Evolutionary conservation across 2,797 vertebrate genomes (phyloP), one percentile per base, ranked within the genome.

Genomic region (Acanthurus tractus): DNA sequence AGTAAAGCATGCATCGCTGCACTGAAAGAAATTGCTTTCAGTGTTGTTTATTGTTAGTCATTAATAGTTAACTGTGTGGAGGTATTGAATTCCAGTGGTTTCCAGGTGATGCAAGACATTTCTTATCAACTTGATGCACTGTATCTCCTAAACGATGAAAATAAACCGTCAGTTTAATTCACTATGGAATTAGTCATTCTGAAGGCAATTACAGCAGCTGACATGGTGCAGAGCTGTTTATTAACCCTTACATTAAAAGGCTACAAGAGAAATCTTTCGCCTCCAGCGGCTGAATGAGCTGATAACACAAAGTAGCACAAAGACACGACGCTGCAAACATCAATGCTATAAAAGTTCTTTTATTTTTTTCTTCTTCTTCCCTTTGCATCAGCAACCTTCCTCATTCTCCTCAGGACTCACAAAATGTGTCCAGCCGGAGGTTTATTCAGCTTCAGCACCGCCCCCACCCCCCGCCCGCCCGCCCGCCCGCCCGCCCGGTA

Each of bases 171-270:
- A 80, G 20, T 90, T 89, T 88, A 81, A 88, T 72, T 86, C 84
- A 88, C 89, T 88, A 38, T 79, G 56, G 74, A 88, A 89, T 89
- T 74, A 87, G 81, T 86, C 72, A 78, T 86, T 72, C 82, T 84
- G 77, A 76, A 78, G 75, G 83, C 87, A 84, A 88, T 90, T 90
- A 89, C 70, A 69, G 76, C 50, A 68, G 53, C 88, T 78, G 84
- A 86, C 76, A 74, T 25, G 13, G 76, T 12, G 42, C 71, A 78
- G 76, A 81, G 73, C 66, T 64, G 78, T 85, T 88, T 82, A 85
- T 82, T 86, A 88, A 86, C 65, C 78, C 74, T 82, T 72, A 78
- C 56, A 70, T 84, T 84, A 84, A 84, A 86, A 84, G 76, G 49
- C 77, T 74, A 55, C 59, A 68, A 76, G 66, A 73, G 62, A 82